Evolutionary conservation across 2,888 invertebrate genomes (phyloP), one percentile per base, ranked within the genome.

Genomic region (Loripinus fragilis): DNA sequence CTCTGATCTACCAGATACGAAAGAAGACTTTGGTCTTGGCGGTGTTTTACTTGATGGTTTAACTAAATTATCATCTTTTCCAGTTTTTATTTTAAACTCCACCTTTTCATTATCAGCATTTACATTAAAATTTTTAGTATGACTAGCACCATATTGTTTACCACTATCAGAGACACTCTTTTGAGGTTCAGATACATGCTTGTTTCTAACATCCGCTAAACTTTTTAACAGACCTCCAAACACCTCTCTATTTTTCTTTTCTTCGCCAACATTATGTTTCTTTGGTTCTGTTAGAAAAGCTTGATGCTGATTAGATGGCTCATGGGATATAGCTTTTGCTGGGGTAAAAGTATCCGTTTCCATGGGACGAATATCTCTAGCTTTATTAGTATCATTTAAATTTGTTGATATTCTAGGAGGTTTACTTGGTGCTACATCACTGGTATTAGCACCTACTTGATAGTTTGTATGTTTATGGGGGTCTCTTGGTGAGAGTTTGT

Each of bases 151-250:
- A 41, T 41, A 23, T 8, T 38, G 12, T 72, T 45, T 65, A n/a
- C n/a, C n/a, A n/a, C n/a, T n/a, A 30, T 45, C 45, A 20, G 25
- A 0, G 28, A 48, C 60, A 55, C 33, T 28, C 28, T 72, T 48
- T 20, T 65, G 23, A 23, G 10, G 64, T 5, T 50, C 75, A 33
- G 68, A 68, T 38, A 79, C 83, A 68, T 85, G 78, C 48, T 80
- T 85, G 5, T 78, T 71, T 30, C 90, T 78, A 20, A 90, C 84
- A 81, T 79, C 81, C 23, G 89, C 88, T 73, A 90, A 77, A 78
- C 85, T 87, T 80, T 87, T 86, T 28, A 90, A 74, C 8, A 90
- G 66, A 12, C 89, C 90, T 55, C 87, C 87, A 33, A 88, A 75
- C 23, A 90, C 85, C 74, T 83, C 70, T 67, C 82, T 70, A 42